These are phyloP conservation scores for Charadrius vociferus DNA, from an alignment of 2,113 vertebrate species.

Conservation along the genomic window DNA sequence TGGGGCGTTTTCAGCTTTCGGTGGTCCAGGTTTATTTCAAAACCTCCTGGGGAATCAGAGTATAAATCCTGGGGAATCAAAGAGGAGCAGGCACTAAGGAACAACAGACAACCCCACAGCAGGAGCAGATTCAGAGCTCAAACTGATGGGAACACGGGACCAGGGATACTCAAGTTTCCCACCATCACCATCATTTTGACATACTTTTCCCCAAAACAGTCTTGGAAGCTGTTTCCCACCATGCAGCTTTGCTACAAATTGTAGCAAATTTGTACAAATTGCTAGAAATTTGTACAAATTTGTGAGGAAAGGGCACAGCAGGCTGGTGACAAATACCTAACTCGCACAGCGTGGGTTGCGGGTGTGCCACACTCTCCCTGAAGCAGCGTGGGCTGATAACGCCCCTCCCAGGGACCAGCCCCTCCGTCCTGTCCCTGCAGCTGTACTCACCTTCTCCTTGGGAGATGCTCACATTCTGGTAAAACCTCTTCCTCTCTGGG, in stretches of 20 bases:
- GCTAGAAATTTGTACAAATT: no score
- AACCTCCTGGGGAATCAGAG: constrained; percentile 82
- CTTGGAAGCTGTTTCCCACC: not conserved
- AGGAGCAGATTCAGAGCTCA: not conserved
- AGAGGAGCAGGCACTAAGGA: constrained; percentile 57
- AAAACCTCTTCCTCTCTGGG: constrained; percentile 92
- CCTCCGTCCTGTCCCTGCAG: rapidly evolving
- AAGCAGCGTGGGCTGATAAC: not conserved
- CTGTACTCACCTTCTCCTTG: constrained; percentile 87
- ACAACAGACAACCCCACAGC: constrained; percentile 3
- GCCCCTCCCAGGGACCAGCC: not conserved
- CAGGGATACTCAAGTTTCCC: not conserved
- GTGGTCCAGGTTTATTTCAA: constrained; percentile 93
- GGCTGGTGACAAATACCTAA: not conserved
- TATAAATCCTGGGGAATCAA: constrained; percentile 65
- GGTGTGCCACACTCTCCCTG: rapidly evolving
- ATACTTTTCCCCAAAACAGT: not conserved
- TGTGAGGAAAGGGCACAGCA: not conserved
- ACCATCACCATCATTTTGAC: not conserved
- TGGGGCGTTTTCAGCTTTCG: constrained; percentile 94
- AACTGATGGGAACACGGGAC: not conserved
- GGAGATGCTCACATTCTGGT: constrained; percentile 91
- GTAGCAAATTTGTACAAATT: no score
- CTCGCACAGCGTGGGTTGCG: not conserved
- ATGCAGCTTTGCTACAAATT: not conserved